These are phyloP conservation scores for Calyptomena viridis DNA, from an alignment of 2,113 vertebrate species.

Conservation along the genomic window DNA sequence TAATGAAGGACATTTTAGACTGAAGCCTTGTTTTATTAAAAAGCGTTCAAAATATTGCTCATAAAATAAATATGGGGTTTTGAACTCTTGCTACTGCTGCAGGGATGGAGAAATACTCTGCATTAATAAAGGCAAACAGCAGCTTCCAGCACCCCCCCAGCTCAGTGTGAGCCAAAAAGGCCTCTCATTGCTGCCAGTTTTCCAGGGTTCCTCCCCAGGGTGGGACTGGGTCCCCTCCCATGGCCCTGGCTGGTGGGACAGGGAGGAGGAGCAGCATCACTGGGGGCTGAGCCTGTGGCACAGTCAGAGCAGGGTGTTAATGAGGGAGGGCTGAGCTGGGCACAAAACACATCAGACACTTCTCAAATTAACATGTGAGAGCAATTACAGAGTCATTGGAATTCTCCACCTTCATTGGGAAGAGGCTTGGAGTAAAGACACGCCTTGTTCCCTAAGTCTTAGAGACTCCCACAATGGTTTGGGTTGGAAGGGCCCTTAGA, in stretches of 20 bases:
- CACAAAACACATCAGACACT: background rate
- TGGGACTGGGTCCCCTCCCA: background rate
- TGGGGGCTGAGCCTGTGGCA: background rate
- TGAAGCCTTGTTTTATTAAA: conserved; percentile 37
- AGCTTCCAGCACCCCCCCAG: background rate
- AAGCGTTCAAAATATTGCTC: conserved; percentile 35
- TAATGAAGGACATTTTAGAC: background rate
- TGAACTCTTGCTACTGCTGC: conserved; percentile 4
- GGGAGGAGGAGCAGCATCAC: background rate
- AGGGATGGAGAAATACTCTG: background rate
- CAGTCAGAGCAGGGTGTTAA: rapidly evolving
- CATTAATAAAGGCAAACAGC: background rate
- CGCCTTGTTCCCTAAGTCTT: too few relatives aligned
- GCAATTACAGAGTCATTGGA: background rate
- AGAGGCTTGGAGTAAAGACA: background rate
- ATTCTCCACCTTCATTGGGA: background rate
- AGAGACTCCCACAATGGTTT: background rate
- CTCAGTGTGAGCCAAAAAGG: rapidly evolving
- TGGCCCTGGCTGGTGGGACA: too few relatives aligned
- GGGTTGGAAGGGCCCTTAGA: rapidly evolving
- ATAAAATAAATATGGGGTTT: conserved; percentile 2
- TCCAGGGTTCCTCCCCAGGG: background rate
- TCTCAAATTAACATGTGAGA: background rate
- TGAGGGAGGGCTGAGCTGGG: background rate
- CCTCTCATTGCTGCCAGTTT: rapidly evolving